These are phyloP conservation scores for Calyptomena viridis DNA, from an alignment of 2,113 vertebrate genomes.

Conservation along the genomic window DNA sequence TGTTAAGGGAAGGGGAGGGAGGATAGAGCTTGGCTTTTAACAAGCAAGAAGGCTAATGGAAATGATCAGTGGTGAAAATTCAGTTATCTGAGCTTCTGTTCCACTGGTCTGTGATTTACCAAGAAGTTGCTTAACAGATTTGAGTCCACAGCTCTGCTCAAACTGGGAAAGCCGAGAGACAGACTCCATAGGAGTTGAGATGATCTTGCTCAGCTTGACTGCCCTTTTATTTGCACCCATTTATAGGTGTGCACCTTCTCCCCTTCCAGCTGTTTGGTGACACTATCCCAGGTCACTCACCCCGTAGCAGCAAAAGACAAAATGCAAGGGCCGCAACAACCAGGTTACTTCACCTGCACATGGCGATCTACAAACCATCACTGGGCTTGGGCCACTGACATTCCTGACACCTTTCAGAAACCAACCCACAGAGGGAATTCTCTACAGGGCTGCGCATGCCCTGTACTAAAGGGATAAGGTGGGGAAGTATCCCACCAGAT, in stretches of 20 bases:
- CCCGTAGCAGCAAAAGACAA: background rate
- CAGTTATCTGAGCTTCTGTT: background rate
- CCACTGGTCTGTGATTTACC: background rate
- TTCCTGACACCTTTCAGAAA: background rate
- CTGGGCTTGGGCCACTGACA: background rate
- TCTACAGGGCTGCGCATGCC: background rate
- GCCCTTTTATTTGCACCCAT: background rate
- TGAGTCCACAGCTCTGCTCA: background rate
- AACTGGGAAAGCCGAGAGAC: background rate
- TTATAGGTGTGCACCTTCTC: fast-evolving
- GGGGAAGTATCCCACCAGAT: background rate
- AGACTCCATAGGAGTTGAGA: background rate
- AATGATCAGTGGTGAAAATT: background rate
- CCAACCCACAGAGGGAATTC: background rate
- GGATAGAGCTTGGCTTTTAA: background rate
- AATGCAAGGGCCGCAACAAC: background rate
- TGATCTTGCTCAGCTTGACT: background rate
- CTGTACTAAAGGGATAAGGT: background rate
- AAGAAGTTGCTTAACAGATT: background rate
- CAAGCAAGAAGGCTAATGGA: background rate
- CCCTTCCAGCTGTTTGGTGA: fast-evolving
- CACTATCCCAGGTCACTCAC: fast-evolving
- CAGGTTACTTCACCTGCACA: background rate
- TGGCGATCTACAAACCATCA: background rate
- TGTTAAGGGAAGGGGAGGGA: background rate